Evolutionary conservation across 1,140 invertebrate species (phyloP), one percentile per base, ranked within the genome.

Genomic region (Drosophila arizonae): DNA sequence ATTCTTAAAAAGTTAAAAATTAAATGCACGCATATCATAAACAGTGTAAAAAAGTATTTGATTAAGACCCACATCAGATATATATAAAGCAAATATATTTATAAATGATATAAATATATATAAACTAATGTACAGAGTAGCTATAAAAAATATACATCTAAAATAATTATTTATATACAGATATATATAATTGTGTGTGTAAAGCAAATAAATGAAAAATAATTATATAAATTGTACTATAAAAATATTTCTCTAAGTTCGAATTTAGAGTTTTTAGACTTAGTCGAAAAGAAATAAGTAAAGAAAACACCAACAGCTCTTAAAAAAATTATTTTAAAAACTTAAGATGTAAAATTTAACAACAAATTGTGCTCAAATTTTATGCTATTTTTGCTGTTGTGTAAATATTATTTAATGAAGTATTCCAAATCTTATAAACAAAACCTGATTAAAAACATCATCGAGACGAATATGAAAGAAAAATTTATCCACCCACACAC

Each of bases 141-240:
- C 50, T 86, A 86, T 87, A 62, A 82, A 87, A 86, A 86, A 77
- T 86, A 87, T 86, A 86, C 82, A 87, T 79, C 73, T 87, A 86
- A 87, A 86, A 65, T 57, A 76, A 86, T 75, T 77, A 86, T 81
- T 76, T 87, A 81, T 84, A 76, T 70, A 68, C 36, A 64, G 43
- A 45, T 61, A 56, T 50, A 54, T 52, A 17, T 26, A 57, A 43
- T 63, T 60, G 51, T 57, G 65, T 48, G 61, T 56, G 60, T 58
- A 78, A 66, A 62, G 76, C 55, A 61, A 68, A 6, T 30, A 52
- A 76, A 81, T 0, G 17, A 81, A 58, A 30, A 5, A 30, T 30
- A 87, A 82, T 86, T 87, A 82, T 87, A 86, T 87, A 87, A 86
- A 81, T 76, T 81, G 81, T 84, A 81, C 70, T 87, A 46, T 46